Conservation (phyloP, 2,797 vertebrate species). For the Monodelphis domestica region DNA sequence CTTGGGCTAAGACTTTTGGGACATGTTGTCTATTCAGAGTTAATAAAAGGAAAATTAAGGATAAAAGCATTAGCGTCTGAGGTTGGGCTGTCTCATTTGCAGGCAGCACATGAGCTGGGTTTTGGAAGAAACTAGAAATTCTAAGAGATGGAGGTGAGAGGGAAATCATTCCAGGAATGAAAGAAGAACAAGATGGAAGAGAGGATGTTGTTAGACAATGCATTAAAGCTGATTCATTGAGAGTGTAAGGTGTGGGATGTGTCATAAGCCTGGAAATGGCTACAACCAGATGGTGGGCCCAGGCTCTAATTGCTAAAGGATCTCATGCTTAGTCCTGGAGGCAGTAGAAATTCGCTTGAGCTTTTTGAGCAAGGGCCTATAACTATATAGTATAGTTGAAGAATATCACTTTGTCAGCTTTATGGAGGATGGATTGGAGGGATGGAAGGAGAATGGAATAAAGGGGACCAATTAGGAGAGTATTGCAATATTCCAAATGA, state of each 20-base stretch:
- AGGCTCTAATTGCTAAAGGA: not conserved
- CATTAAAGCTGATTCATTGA: not conserved
- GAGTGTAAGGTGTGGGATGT: not conserved
- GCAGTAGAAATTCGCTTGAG: not conserved
- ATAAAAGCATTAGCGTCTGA: not conserved
- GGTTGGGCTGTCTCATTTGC: not conserved
- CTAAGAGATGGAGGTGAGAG: not conserved
- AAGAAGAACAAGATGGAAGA: not conserved
- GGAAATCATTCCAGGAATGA: not conserved
- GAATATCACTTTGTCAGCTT: not conserved
- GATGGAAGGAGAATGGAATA: not conserved
- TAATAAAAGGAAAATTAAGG: not conserved
- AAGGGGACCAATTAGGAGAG: not conserved
- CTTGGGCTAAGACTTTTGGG: not conserved
- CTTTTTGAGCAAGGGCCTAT: not conserved
- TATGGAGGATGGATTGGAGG: not conserved
- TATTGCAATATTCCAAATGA: not conserved
- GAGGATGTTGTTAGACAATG: not conserved
- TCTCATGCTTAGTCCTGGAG: not conserved
- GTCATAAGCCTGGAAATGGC: not conserved
- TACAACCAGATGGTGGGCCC: not conserved
- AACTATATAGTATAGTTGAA: not conserved
- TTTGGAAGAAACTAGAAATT: not conserved
- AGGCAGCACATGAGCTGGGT: not conserved
- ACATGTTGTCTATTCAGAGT: not conserved